phyloP scores from a whole-genome alignment of 2,797 vertebrate species.

The Selene dorsalis region DNA sequence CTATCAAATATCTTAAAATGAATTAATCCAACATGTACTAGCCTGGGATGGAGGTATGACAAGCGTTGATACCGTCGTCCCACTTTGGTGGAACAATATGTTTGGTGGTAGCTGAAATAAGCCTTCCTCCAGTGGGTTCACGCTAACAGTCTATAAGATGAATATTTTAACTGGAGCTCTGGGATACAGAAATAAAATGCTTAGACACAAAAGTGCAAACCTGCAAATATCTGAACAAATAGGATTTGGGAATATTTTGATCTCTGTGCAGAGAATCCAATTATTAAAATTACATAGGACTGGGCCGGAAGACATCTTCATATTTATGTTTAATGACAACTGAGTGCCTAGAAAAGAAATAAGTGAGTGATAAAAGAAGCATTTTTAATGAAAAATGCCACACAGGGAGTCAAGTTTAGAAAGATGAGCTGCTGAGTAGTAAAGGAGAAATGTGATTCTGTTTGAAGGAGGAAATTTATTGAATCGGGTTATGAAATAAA shows the following conservation, averaged over 20 bases:
- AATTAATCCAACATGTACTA: not conserved
- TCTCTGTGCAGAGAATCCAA: constrained; percentile 14
- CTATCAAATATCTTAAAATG: not conserved
- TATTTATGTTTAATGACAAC: constrained; percentile 18
- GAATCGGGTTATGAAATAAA: not conserved
- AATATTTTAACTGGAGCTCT: constrained; percentile 9
- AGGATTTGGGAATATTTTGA: constrained; percentile 26
- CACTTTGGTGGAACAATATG: constrained; percentile 12
- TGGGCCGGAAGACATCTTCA: constrained; percentile 9
- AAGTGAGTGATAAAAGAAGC: not conserved
- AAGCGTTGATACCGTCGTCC: constrained; percentile 1
- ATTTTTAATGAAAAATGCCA: constrained; percentile 10
- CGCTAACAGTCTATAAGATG: constrained; percentile 1
- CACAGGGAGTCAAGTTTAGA: constrained; percentile 5
- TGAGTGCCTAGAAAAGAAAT: constrained; percentile 9
- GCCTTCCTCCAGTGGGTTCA: not conserved
- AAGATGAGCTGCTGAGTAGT: constrained; percentile 1
- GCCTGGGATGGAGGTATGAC: not conserved
- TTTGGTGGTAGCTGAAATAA: constrained; percentile 11
- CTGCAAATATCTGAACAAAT: constrained; percentile 14
- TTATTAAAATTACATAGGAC: constrained; percentile 12
- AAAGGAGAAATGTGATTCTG: constrained; percentile 19
- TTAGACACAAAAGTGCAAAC: not conserved
- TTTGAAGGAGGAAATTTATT: not conserved
- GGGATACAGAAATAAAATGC: constrained; percentile 25